Percentiles rank a stretch among this genome's conserved stretches.
phyloP scores from a whole-genome alignment of 2,113 vertebrate species.

The Dipodomys stephensi region DNA sequence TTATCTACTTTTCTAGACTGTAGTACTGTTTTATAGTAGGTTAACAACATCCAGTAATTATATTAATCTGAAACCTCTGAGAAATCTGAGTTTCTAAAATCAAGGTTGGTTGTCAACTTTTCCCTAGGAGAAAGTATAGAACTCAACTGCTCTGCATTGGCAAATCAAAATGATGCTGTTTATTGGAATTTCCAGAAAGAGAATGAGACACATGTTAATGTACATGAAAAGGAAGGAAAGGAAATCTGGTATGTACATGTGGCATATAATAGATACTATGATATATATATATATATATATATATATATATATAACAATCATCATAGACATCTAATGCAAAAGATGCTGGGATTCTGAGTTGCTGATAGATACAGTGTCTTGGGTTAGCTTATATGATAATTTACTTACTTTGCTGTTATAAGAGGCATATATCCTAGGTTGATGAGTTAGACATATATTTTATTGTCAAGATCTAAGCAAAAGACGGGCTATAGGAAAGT shows the following conservation, averaged over 20 bases:
- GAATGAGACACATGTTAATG: neutral
- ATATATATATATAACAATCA: neutral
- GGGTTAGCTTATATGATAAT: neutral
- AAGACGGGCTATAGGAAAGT: neutral
- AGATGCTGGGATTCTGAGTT: neutral
- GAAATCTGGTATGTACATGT: slow-evolving; percentile 47
- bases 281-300: neutral
- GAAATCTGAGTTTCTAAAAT: slow-evolving; percentile 42
- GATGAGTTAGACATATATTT: neutral
- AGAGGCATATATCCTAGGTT: neutral
- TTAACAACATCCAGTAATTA: neutral
- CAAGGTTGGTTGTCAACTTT: slow-evolving; percentile 8
- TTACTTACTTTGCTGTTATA: neutral
- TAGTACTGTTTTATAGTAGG: neutral
- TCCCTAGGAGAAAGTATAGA: slow-evolving; percentile 83
- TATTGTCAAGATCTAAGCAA: neutral
- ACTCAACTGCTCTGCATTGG: slow-evolving; percentile 85
- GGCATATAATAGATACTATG: neutral
- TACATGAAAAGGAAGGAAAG: neutral
- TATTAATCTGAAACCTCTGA: slow-evolving; percentile 1
- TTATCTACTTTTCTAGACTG: neutral
- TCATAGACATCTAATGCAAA: neutral
- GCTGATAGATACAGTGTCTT: neutral
- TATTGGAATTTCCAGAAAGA: slow-evolving; percentile 78
- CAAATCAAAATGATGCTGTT: slow-evolving; percentile 61